phyloP scores from a whole-genome alignment of 1,140 invertebrate species.

The Drosophila arawakana region DNA sequence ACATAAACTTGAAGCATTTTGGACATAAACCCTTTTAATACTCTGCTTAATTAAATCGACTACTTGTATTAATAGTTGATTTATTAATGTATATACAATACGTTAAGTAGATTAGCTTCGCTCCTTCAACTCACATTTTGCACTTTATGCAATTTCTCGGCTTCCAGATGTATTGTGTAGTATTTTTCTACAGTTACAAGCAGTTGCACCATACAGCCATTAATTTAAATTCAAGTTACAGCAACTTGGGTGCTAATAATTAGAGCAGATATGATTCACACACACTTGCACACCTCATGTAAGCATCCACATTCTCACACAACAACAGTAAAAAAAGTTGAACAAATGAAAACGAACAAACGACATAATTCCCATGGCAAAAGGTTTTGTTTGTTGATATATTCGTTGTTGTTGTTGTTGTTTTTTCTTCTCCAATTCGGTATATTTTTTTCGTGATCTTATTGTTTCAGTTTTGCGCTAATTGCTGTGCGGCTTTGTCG shows the following conservation, averaged over 20 bases:
- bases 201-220: constrained; percentile 33
- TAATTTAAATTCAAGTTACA: constrained; percentile 41
- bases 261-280: constrained; percentile 32
- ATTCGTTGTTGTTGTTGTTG: constrained; percentile 31
- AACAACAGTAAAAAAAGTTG: constrained; percentile 51
- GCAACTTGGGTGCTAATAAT: constrained; percentile 37
- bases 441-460: constrained; percentile 58
- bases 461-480: constrained; percentile 72
- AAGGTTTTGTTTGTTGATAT: constrained; percentile 37
- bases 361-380: constrained; percentile 70
- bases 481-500: constrained; percentile 56
- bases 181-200: constrained; percentile 6
- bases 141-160: constrained; percentile 10
- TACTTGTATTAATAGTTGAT: constrained; percentile 6
- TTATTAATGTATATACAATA: background rate
- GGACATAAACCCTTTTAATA: background rate
- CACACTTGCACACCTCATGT: constrained; percentile 29
- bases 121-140: background rate
- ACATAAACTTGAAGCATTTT: constrained; percentile 18
- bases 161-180: background rate
- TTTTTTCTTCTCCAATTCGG: constrained; percentile 35
- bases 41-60: background rate
- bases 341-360: constrained; percentile 47
- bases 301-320: constrained; percentile 37
- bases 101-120: too few relatives aligned